phyloP scores from a whole-genome alignment of 2,797 vertebrate species.

The Gorsachius magnificus region DNA sequence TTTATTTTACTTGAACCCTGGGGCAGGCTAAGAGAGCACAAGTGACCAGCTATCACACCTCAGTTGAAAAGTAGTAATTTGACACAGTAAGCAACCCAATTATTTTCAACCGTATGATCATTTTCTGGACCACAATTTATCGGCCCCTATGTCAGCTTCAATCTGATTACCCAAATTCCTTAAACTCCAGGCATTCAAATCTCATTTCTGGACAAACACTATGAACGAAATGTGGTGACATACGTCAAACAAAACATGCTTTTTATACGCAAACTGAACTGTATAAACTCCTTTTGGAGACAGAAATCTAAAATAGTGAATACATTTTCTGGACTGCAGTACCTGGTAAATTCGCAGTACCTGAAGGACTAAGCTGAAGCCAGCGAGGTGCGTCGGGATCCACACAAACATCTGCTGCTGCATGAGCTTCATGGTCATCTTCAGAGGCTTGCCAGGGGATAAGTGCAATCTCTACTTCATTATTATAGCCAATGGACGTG shows the following conservation, averaged over 20 bases:
- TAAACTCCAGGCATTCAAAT: background rate
- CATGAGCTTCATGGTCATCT: constrained; percentile 86
- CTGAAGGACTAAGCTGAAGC: constrained; percentile 87
- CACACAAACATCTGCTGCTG: constrained; percentile 81
- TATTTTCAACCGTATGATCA: background rate
- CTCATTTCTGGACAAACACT: rapidly evolving
- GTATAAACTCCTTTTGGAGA: background rate
- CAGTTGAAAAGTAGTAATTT: background rate
- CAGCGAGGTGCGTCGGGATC: constrained; percentile 85
- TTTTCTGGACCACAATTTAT: background rate
- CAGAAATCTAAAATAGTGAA: background rate
- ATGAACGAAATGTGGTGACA: rapidly evolving
- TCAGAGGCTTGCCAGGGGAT: constrained; percentile 84
- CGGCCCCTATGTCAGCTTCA: background rate
- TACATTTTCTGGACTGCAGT: background rate
- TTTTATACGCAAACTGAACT: background rate
- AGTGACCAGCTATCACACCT: background rate
- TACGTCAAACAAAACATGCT: rapidly evolving
- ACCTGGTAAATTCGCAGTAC: constrained; percentile 89
- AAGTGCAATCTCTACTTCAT: constrained; percentile 83
- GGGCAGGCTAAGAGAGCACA: background rate
- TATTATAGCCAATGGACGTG: constrained; percentile 81
- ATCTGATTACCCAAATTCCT: background rate
- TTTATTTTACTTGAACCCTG: background rate
- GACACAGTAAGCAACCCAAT: background rate